A percentile compares a stretch with the other conserved stretches of the same genome.
phyloP scores from a whole-genome alignment of 1,140 invertebrate genomes.

The Charaxes varanes region DNA sequence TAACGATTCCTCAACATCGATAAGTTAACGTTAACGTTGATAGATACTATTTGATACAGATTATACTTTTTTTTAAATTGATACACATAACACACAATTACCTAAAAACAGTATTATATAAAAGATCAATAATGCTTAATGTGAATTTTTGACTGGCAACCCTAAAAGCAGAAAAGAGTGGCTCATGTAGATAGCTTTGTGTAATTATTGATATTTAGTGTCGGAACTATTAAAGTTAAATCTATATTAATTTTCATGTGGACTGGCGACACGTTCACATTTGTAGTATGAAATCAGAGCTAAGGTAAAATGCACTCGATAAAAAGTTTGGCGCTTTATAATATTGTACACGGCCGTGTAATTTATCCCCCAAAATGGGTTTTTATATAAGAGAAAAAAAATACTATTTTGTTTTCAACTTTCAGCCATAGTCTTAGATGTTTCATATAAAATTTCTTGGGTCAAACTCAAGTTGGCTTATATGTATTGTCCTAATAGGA shows the following conservation, averaged over 20 bases:
- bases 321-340: conserved; percentile 38
- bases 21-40: too few relatives aligned
- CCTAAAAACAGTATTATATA: conserved; percentile 10
- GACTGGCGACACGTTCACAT: conserved; percentile 4
- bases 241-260: conserved; percentile 38
- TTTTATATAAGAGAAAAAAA: not conserved
- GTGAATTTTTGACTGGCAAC: conserved; percentile 32
- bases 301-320: conserved; percentile 32
- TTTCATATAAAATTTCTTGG: too few relatives aligned
- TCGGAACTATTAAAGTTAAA: conserved; percentile 47
- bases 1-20: too few relatives aligned
- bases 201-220: conserved; percentile 69
- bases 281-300: conserved; percentile 1
- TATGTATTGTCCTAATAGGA: too few relatives aligned
- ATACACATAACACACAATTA: conserved; percentile 2
- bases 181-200: conserved; percentile 73
- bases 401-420: not conserved
- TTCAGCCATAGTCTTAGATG: not conserved
- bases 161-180: conserved; percentile 42
- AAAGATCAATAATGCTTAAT: conserved; percentile 5
- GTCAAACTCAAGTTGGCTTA: too few relatives aligned
- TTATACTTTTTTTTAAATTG: not conserved
- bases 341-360: conserved; percentile 16
- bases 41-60: not conserved
- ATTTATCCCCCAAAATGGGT: conserved; percentile 1